phyloP scores from a whole-genome alignment of 2,113 vertebrate genomes.

The Hippocampus guttulatus region DNA sequence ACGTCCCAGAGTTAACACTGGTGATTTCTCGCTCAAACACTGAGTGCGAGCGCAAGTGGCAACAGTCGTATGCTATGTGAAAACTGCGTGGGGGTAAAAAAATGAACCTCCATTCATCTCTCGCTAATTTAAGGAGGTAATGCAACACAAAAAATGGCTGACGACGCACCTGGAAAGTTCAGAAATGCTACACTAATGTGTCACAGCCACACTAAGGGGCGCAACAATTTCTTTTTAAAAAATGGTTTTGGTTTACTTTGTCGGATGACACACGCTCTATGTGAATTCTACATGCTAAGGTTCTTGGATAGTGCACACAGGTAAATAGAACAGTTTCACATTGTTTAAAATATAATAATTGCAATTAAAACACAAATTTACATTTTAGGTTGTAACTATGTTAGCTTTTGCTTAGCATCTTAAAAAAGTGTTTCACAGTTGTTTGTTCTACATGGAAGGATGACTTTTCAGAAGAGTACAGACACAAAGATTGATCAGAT shows the following conservation, averaged over 20 bases:
- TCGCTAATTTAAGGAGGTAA: conserved; percentile 33
- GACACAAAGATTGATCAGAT: too few relatives aligned
- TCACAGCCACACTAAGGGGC: neutral
- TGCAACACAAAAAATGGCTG: neutral
- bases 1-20: conserved; percentile 86
- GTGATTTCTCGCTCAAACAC: conserved; percentile 83
- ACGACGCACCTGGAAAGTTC: neutral
- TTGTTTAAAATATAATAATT: neutral
- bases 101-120: conserved; percentile 36
- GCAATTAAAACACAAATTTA: neutral
- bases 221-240: neutral
- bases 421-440: too few relatives aligned
- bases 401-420: too few relatives aligned
- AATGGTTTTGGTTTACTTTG: too few relatives aligned
- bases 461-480: neutral
- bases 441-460: too few relatives aligned
- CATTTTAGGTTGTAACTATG: too few relatives aligned
- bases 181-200: neutral
- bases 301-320: neutral
- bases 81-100: neutral
- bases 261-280: too few relatives aligned
- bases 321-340: neutral
- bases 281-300: neutral
- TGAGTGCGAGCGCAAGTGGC: conserved; percentile 39
- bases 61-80: neutral